Conservation (phyloP, 2,113 vertebrate species). For the Mirounga angustirostris region DNA sequence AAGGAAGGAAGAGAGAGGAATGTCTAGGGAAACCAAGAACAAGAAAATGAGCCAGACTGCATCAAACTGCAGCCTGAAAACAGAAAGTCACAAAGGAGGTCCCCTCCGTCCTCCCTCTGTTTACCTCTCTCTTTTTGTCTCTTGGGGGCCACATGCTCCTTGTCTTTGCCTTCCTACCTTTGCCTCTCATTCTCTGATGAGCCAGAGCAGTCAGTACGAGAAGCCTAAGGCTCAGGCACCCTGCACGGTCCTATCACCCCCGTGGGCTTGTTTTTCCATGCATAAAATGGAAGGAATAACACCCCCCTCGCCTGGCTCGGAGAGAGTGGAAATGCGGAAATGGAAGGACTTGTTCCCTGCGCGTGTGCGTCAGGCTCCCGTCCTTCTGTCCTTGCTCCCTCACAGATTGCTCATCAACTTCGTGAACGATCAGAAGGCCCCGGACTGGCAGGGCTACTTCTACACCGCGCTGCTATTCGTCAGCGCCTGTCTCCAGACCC, state of each 20-base stretch:
- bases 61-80: not conserved
- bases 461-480: slow-evolving; percentile 94
- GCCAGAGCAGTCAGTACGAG: rapidly evolving
- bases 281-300: rapidly evolving
- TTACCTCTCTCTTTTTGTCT: not conserved
- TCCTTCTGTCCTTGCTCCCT: not conserved
- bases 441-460: slow-evolving; percentile 96
- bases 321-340: rapidly evolving
- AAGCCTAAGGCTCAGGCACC: not conserved
- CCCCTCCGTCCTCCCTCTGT: not conserved
- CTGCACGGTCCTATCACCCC: rapidly evolving
- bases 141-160: rapidly evolving
- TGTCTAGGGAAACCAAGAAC: not conserved
- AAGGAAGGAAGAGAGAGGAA: not conserved
- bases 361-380: rapidly evolving
- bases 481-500: slow-evolving; percentile 94
- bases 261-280: not conserved
- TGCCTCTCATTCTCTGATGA: not conserved
- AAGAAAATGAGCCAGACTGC: not conserved
- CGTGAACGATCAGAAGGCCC: slow-evolving; percentile 91
- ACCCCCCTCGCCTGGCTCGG: rapidly evolving
- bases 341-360: not conserved
- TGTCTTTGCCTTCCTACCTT: not conserved
- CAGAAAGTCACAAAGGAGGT: not conserved
- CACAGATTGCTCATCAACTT: slow-evolving; percentile 94